Percentiles rank a stretch among this genome's conserved stretches.
These are phyloP conservation scores for Caradrina clavipalpis DNA, from an alignment of 2,888 invertebrate genomes.

Conservation along the genomic window DNA sequence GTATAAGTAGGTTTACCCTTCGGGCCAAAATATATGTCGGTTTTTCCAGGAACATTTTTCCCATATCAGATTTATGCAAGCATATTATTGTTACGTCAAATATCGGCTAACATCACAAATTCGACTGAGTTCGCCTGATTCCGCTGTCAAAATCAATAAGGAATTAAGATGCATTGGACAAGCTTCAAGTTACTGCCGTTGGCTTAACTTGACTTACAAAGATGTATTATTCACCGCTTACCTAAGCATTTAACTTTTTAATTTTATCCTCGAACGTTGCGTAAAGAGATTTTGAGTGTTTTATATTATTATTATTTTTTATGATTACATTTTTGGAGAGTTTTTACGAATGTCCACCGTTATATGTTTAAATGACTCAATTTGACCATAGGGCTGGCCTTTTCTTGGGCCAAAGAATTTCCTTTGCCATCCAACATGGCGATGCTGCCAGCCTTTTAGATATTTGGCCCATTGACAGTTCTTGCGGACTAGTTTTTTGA, in stretches of 20 bases:
- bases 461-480: too few species aligned
- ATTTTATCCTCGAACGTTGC: conserved; percentile 20
- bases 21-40: too few species aligned
- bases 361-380: too few species aligned
- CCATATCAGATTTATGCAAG: too few species aligned
- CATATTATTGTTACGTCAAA: too few species aligned
- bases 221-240: conserved; percentile 38
- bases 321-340: background rate
- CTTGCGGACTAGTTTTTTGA: too few species aligned
- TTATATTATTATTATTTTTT: background rate
- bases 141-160: conserved; percentile 43
- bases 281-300: conserved; percentile 25
- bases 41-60: too few species aligned
- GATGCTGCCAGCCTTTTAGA: too few species aligned
- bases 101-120: background rate
- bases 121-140: background rate
- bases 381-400: too few species aligned
- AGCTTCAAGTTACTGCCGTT: conserved; percentile 30
- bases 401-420: too few species aligned
- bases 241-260: conserved; percentile 33
- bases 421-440: too few species aligned
- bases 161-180: conserved; percentile 50
- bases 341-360: background rate
- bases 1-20: too few species aligned
- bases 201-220: conserved; percentile 12